Conservation (phyloP, 2,888 invertebrate genomes). For the Monoplex corrugatus region DNA sequence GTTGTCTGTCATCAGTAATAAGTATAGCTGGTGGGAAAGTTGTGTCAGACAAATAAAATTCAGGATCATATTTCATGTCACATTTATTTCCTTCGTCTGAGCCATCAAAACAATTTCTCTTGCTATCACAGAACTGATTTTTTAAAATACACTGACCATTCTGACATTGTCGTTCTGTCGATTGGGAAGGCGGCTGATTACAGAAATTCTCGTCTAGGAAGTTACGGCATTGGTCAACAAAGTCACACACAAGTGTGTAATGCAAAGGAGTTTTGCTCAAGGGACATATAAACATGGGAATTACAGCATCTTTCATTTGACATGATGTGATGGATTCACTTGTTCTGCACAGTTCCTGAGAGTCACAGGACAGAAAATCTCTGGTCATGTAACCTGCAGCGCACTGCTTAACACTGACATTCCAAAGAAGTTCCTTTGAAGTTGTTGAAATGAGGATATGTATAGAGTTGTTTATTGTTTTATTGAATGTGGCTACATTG, state of each 20-base stretch:
- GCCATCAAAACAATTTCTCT: constrained; percentile 7
- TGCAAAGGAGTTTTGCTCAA: background rate
- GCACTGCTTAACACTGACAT: background rate
- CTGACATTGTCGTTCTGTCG: background rate
- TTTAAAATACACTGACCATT: background rate
- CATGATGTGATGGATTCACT: background rate
- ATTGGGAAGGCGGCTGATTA: background rate
- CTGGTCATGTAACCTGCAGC: constrained; percentile 2
- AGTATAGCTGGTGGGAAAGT: background rate
- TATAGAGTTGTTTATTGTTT: background rate
- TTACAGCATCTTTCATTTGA: no score
- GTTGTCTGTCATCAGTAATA: background rate
- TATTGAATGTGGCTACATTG: background rate
- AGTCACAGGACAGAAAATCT: constrained; percentile 29
- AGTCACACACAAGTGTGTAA: constrained; percentile 7
- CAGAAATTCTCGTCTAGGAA: constrained; percentile 22
- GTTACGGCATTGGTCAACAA: background rate
- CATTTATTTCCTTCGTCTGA: constrained; percentile 15
- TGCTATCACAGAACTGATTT: constrained; percentile 18
- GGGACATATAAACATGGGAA: background rate
- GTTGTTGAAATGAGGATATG: background rate
- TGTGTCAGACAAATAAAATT: no score
- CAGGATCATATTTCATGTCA: no score
- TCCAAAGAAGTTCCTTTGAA: background rate
- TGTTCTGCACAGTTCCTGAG: background rate